Conservation (phyloP, 2,888 invertebrate genomes). For the Stenolophus ochropezus region DNA sequence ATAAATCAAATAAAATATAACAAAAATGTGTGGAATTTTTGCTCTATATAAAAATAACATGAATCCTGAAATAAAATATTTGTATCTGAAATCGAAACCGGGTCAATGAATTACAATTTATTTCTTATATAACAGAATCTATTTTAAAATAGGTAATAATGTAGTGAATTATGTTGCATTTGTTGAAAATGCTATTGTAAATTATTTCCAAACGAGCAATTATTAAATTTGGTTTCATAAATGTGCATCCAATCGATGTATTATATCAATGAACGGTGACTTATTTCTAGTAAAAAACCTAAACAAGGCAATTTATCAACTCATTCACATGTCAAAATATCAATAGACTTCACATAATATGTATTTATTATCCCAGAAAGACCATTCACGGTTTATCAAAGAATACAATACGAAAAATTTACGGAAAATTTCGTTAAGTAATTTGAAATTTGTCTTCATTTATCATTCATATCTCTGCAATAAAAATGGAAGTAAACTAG, state of each 20-base stretch:
- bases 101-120: background rate
- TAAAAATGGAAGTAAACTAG: background rate
- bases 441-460: slow-evolving; percentile 17
- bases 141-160: too few relatives aligned
- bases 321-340: slow-evolving; percentile 16
- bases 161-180: too few relatives aligned
- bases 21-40: background rate
- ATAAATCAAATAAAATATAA: background rate
- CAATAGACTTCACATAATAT: slow-evolving; percentile 3
- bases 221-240: background rate
- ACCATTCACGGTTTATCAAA: background rate
- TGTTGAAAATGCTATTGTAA: too few relatives aligned
- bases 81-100: background rate
- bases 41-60: background rate
- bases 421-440: slow-evolving; percentile 7
- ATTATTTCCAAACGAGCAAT: too few relatives aligned
- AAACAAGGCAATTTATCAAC: slow-evolving; percentile 23
- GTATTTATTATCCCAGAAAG: slow-evolving; percentile 12
- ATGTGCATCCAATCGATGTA: background rate
- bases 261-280: background rate
- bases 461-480: slow-evolving; percentile 12
- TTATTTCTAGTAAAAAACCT: background rate
- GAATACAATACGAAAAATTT: background rate
- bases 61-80: too few relatives aligned
- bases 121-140: too few relatives aligned